Evolutionary conservation across 35 echinoderm and acorn worm genomes (phyloP).

Genomic region (Lytechinus pictus): DNA sequence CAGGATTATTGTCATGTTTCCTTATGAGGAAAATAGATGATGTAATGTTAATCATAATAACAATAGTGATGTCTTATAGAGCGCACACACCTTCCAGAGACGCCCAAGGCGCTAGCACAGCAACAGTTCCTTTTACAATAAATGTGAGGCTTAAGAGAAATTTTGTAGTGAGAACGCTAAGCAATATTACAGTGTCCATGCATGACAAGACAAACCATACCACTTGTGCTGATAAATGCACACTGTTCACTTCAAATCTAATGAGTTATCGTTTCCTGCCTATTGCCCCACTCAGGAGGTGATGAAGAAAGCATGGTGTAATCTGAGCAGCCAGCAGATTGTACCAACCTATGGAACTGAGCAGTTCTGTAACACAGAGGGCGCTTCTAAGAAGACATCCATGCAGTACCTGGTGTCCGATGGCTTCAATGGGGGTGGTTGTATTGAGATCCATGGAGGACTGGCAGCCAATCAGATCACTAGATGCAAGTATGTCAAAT

Average conservation of each 20-base stretch:
- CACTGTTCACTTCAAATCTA: no score
- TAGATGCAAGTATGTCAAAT: slow-evolving; percentile 65
- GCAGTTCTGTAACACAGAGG: slow-evolving; percentile 46
- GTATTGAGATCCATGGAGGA: slow-evolving; percentile 59
- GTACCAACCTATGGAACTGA: slow-evolving; percentile 64
- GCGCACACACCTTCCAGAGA: no score
- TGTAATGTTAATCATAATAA: no score
- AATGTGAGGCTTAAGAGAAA: no score
- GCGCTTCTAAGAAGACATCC: neutral
- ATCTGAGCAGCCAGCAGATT: slow-evolving; percentile 80
- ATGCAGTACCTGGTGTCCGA: slow-evolving; percentile 66
- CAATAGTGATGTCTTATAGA: no score
- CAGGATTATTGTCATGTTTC: neutral
- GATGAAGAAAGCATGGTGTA: slow-evolving; percentile 87
- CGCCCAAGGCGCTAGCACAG: no score
- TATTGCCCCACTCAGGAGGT: slow-evolving; percentile 53
- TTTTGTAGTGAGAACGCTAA: no score
- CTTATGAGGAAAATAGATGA: neutral
- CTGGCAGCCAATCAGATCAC: slow-evolving; percentile 43
- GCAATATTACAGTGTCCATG: no score
- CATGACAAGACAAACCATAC: no score
- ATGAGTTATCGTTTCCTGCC: neutral
- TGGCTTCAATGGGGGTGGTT: slow-evolving; percentile 85
- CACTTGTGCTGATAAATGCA: no score
- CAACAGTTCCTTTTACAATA: no score